These are phyloP conservation scores for Pantelozetes paolii DNA, from an alignment of 2,888 invertebrate genomes.

Conservation along the genomic window DNA sequence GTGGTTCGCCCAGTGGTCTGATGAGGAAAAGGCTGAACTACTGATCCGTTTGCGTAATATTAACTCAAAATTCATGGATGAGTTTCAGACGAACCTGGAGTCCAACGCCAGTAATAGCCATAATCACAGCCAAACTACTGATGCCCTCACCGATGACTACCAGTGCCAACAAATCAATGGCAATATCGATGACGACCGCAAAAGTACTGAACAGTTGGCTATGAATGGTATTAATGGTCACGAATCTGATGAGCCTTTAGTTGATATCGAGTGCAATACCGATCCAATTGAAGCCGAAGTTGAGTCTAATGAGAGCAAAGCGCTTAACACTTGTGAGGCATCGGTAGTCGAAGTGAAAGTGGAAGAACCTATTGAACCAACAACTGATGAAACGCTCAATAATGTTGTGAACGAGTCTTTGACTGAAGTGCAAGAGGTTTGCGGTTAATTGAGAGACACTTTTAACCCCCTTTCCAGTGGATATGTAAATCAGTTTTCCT, in stretches of 20 bases:
- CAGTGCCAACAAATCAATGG: background rate
- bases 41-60: conserved; percentile 50
- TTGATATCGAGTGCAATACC: background rate
- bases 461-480: background rate
- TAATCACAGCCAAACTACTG: background rate
- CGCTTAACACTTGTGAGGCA: too few relatives aligned
- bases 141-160: conserved; percentile 3
- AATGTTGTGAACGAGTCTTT: background rate
- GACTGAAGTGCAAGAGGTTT: background rate
- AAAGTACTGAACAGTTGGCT: background rate
- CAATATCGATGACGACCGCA: conserved; percentile 15
- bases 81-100: conserved; percentile 49
- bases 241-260: background rate
- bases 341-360: background rate
- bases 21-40: conserved; percentile 51
- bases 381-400: background rate
- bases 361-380: background rate
- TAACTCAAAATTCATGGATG: conserved; percentile 51
- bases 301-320: background rate
- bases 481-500: background rate
- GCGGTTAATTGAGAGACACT: background rate
- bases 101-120: background rate
- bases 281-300: background rate
- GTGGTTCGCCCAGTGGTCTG: conserved; percentile 54
- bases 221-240: background rate